A percentile compares a stretch with the other conserved stretches of the same genome.
These are phyloP conservation scores for Caenorhabditis becei DNA, from an alignment of 2,888 invertebrate species.

Conservation along the genomic window DNA sequence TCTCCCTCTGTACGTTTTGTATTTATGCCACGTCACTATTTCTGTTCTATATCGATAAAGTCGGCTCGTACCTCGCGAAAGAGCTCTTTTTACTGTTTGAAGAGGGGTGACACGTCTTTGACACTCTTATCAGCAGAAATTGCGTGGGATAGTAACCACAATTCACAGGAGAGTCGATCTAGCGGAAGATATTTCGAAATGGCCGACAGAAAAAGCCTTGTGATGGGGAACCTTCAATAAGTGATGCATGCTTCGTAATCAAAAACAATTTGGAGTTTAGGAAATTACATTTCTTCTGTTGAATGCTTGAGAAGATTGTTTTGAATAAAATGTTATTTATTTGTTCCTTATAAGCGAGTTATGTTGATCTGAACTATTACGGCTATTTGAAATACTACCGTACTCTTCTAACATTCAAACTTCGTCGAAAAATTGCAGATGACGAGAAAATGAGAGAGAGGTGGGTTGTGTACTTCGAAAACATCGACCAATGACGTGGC, in stretches of 20 bases:
- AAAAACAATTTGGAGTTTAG: too few species aligned
- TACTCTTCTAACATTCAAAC: not conserved
- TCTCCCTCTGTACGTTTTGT: conserved; percentile 3
- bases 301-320: not conserved
- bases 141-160: conserved; percentile 7
- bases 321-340: too few species aligned
- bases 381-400: not conserved
- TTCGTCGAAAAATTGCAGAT: not conserved
- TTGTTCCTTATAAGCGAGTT: too few species aligned
- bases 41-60: conserved; percentile 6
- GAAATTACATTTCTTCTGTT: too few species aligned
- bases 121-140: conserved; percentile 17
- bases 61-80: not conserved
- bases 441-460: not conserved
- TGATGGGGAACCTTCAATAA: too few species aligned
- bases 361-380: too few species aligned
- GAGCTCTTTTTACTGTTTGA: conserved; percentile 12
- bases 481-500: conserved; percentile 31
- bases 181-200: not conserved
- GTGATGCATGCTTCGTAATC: too few species aligned
- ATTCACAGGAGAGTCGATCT: not conserved
- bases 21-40: conserved; percentile 38
- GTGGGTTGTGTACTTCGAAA: conserved; percentile 1
- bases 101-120: conserved; percentile 8
- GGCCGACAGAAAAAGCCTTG: not conserved